These are phyloP conservation scores for Cynaeus angustus DNA, from an alignment of 2,888 invertebrate species.

Conservation along the genomic window DNA sequence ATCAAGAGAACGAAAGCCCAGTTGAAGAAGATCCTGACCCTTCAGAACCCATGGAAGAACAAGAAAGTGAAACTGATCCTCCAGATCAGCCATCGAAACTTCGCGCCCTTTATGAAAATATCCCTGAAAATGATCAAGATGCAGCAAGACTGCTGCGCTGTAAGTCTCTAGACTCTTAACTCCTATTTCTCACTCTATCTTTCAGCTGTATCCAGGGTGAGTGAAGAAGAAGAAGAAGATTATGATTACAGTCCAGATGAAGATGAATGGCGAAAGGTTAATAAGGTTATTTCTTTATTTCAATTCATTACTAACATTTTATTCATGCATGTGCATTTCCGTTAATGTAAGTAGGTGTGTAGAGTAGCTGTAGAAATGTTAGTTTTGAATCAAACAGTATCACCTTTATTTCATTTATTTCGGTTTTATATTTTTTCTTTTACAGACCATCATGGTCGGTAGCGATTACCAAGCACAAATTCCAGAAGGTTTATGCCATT, in stretches of 20 bases:
- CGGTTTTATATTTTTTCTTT: slow-evolving; percentile 48
- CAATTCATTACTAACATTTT: slow-evolving; percentile 51
- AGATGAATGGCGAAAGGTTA: slow-evolving; percentile 88
- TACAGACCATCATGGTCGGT: slow-evolving; percentile 93
- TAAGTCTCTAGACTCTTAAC: slow-evolving; percentile 55
- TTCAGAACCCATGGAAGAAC: slow-evolving; percentile 73
- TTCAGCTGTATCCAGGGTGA: slow-evolving; percentile 81
- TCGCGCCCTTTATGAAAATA: slow-evolving; percentile 74
- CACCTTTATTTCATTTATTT: background rate
- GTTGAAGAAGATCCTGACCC: slow-evolving; percentile 71
- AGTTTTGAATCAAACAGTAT: slow-evolving; percentile 45
- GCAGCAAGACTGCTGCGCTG: slow-evolving; percentile 74
- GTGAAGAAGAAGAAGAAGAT: slow-evolving; percentile 88
- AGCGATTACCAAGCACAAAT: slow-evolving; percentile 94
- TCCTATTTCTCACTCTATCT: slow-evolving; percentile 27
- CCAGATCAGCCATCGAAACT: slow-evolving; percentile 73
- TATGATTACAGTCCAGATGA: slow-evolving; percentile 89
- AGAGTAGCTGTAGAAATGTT: slow-evolving; percentile 41
- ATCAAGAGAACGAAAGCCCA: slow-evolving; percentile 68
- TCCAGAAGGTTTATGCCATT: slow-evolving; percentile 92
- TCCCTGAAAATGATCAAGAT: slow-evolving; percentile 70
- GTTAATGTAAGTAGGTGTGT: slow-evolving; percentile 8
- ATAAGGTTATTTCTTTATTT: slow-evolving; percentile 65
- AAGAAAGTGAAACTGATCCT: slow-evolving; percentile 66
- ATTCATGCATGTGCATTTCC: slow-evolving; percentile 26